A percentile compares a stretch with the other conserved stretches of the same genome.
Evolutionary conservation across 1,140 invertebrate species (phyloP).

Genomic region (Atta colombica): DNA sequence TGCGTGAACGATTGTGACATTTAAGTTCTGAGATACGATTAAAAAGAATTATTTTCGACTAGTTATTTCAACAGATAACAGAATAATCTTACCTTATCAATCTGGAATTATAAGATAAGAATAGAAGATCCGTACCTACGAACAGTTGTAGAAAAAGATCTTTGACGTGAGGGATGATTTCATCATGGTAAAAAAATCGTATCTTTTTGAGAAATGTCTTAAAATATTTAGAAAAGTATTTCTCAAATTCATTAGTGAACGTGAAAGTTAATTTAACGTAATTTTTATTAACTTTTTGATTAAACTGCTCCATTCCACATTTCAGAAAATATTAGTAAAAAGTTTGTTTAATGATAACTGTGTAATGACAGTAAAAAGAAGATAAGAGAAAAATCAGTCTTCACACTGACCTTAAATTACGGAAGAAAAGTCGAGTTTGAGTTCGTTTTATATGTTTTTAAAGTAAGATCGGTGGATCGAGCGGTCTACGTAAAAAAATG

Average conservation of each 20-base stretch:
- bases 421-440: neutral
- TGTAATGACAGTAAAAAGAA: neutral
- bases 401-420: neutral
- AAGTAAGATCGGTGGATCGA: neutral
- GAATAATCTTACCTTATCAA: neutral
- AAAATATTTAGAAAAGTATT: neutral
- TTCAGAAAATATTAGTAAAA: neutral
- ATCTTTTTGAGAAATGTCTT: neutral
- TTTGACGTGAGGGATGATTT: slow-evolving; percentile 22
- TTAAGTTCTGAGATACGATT: neutral
- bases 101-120: neutral
- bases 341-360: neutral
- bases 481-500: neutral
- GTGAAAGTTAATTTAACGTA: neutral
- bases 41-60: neutral
- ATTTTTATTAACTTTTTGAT: neutral
- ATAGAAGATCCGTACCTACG: neutral
- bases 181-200: neutral
- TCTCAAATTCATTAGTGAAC: neutral
- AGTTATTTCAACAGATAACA: neutral
- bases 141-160: neutral
- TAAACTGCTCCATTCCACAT: neutral
- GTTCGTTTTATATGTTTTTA: neutral
- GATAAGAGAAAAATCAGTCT: slow-evolving; percentile 5
- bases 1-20: neutral